Base-by-base conservation (phyloP, 2,888 invertebrate species). In the Trissolcus japonicus region DNA sequence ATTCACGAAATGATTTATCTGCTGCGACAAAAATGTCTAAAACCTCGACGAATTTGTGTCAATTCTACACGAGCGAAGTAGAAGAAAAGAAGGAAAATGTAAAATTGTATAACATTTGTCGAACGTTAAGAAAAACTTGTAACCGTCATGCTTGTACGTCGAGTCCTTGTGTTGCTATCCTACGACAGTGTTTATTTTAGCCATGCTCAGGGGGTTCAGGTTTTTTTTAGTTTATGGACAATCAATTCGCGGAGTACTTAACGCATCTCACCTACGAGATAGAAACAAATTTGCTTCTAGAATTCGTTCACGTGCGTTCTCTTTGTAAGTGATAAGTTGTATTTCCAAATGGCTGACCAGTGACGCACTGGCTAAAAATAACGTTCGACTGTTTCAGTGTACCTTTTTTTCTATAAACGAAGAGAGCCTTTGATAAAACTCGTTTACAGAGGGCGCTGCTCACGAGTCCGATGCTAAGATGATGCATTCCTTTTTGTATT, bases 101-200 rank as follows among this genome's bases (percentile, higher is more conserved):
- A n/a, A 65, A 79, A 79, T 80, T 83, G 80, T 80, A 83, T 80
- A 80, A 80, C 80, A 4, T 84, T 84, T 84, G 80, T 83, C 79
- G 78, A 79, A 79, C 81, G 81, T 79, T 84, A 80, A 76, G 71
- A 80, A 76, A 71, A 62, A 68, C n/a, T 67, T 72, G 68, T 77
- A 79, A 60, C 65, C 69, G 51, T 74, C 74, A 79, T 74, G 71
- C 79, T 76, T 80, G 77, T 83, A 82, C 80, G 81, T 82, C 83
- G 83, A 25, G 82, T 83, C 77, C 80, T 81, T 84, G 84, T 84
- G 84, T 84, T 35, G 82, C 83, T 85, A 84, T 83, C 82, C 79
- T 25, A 9, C 35, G 35, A 35, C 35, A 35, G 35, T 35, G 35
- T 35, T 7, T 0, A 21, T n/a, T 51, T 51, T 51, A 4, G 46